Conservation (phyloP, 2,888 invertebrate species). For the Apoda limacodes region DNA sequence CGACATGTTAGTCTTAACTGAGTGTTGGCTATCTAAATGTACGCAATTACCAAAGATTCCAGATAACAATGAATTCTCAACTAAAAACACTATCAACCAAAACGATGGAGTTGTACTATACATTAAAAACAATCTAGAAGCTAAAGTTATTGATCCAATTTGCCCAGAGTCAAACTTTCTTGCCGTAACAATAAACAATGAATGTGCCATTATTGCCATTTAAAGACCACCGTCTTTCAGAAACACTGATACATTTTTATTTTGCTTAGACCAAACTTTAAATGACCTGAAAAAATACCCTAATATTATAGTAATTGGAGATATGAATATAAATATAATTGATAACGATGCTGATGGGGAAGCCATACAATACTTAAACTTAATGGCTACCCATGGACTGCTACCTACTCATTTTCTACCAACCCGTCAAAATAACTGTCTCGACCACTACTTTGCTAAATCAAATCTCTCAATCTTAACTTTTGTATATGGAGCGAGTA, state of each 20-base stretch:
- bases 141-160: slow-evolving; percentile 3
- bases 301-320: not conserved
- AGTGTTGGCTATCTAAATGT: not conserved
- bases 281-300: not conserved
- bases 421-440: slow-evolving; percentile 4
- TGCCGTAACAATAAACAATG: slow-evolving; percentile 1
- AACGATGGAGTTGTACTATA: slow-evolving; percentile 9
- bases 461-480: not conserved
- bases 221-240: slow-evolving; percentile 6
- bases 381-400: slow-evolving; percentile 3
- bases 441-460: slow-evolving; percentile 6
- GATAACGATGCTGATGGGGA: not conserved
- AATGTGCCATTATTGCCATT: slow-evolving; percentile 4
- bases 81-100: not conserved
- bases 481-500: slow-evolving; percentile 1
- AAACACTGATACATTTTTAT: slow-evolving; percentile 3
- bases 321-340: not conserved
- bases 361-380: no score
- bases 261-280: slow-evolving; percentile 4
- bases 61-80: not conserved
- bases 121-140: slow-evolving; percentile 4
- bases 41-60: not conserved
- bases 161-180: slow-evolving; percentile 5
- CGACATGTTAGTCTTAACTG: not conserved
- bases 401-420: slow-evolving; percentile 6